Base-by-base conservation (phyloP, 2,797 vertebrate genomes). In the Gobionotothen gibberifrons region DNA sequence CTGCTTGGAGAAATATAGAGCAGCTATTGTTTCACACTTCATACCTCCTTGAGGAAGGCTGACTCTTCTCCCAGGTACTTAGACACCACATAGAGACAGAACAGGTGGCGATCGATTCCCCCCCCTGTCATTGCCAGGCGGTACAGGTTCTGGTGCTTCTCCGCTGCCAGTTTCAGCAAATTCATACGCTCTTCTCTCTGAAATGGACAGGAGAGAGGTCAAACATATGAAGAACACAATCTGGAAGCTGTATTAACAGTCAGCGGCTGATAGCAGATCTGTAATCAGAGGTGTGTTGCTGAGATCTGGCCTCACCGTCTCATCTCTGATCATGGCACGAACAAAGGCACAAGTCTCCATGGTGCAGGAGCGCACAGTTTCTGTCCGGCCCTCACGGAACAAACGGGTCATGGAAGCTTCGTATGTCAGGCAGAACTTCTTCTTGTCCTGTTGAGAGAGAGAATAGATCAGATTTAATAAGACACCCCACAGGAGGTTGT, bases 391-490 rank as follows among this genome's bases (percentile, higher is more conserved):
- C 76, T 99, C 98, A 43, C 97, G 95, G 94, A 97, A 99, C 69
- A 99, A 85, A 13, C 98, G 97, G 0, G 98, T 99, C 98, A 99
- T 99, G 67, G 98, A 99, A 3, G 98, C 98, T 79, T 99, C 98
- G 0, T 99, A 99, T 0, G 98, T 99, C 83, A 99, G 93, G 79
- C 94, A 98, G 89, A 99, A 99, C 77, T 97, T 98, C n/a, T 94
- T 94, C 95, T 98, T 99, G 88, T 99, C 97, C 98, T 95, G 79
- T 67, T 72, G 19, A 46, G 32, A 51, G 15, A 74, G 0, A 15
- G 19, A 1, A 51, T 3, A 0, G 13, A 5, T 74, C 5, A 56
- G 4, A 0, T 21, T 55, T 2, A 15, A 72, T 73, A 52, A 39
- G 2, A 48, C 6, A 15, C 6, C 42, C 19, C 26, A 12, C 16